phyloP scores from a whole-genome alignment of 2,113 vertebrate species.

The Phalacrocorax brasilianus region DNA sequence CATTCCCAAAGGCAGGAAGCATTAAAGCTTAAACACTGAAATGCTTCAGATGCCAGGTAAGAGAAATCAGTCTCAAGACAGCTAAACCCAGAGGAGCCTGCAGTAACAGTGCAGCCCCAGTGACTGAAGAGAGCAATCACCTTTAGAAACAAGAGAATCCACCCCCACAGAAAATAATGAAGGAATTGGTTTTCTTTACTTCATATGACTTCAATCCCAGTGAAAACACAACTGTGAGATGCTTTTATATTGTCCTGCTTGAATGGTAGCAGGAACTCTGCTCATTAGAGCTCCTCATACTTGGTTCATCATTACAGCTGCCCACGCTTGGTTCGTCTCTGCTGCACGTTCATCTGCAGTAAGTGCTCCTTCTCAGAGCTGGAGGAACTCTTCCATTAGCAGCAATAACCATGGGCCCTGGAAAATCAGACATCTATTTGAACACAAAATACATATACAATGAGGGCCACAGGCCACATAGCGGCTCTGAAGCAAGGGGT shows the following conservation, averaged over 20 bases:
- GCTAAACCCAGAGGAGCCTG: not conserved
- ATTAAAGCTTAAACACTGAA: not conserved
- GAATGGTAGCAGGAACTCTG: not conserved
- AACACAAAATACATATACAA: not conserved
- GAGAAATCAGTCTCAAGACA: not conserved
- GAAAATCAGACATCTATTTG: accelerated
- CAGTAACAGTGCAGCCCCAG: not conserved
- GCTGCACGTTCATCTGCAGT: not conserved
- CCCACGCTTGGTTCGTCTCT: not conserved
- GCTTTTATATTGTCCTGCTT: not conserved
- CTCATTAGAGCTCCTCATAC: not conserved
- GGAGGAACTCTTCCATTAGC: not conserved
- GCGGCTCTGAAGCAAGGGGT: not conserved
- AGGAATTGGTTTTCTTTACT: not conserved
- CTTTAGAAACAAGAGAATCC: not conserved
- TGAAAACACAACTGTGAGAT: accelerated
- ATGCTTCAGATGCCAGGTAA: not conserved
- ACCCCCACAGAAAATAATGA: accelerated
- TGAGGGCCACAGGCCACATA: not conserved
- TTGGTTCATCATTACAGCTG: not conserved
- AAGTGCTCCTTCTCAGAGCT: not conserved
- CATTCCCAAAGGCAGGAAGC: not conserved
- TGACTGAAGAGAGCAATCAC: not conserved
- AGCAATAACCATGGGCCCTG: not conserved
- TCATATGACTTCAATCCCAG: not conserved